Percentiles rank a stretch among this genome's conserved stretches.
phyloP scores from a whole-genome alignment of 2,113 vertebrate species.

The Protomyctophum bolini region DNA sequence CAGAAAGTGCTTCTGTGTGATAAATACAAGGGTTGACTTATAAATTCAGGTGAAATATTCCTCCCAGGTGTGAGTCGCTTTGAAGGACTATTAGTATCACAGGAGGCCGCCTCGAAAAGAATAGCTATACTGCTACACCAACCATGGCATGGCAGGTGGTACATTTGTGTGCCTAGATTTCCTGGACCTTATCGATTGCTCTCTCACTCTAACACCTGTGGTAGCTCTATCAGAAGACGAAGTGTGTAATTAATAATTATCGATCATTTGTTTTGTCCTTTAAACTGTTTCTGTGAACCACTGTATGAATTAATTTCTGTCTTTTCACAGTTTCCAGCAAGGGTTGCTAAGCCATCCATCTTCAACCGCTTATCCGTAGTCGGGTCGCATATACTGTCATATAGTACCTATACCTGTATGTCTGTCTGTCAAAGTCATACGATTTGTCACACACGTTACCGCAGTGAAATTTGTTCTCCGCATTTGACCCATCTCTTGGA shows the following conservation, averaged over 20 bases:
- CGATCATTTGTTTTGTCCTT: background rate
- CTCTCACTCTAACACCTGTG: slow-evolving; percentile 42
- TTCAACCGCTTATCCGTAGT: too few relatives aligned
- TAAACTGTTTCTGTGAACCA: background rate
- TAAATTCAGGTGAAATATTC: slow-evolving; percentile 47
- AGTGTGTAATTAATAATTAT: background rate
- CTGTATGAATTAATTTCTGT: background rate
- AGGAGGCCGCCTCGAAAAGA: slow-evolving; percentile 24
- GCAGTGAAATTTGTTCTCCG: too few relatives aligned
- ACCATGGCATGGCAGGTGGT: slow-evolving; percentile 41
- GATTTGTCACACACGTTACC: too few relatives aligned
- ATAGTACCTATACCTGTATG: too few relatives aligned
- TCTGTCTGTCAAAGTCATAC: too few relatives aligned
- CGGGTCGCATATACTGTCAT: too few relatives aligned
- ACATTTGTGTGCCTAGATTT: slow-evolving; percentile 43
- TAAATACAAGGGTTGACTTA: slow-evolving; percentile 15
- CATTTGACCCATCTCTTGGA: too few relatives aligned
- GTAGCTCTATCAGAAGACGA: slow-evolving; percentile 35
- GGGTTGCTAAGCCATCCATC: background rate
- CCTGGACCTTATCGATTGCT: slow-evolving; percentile 46
- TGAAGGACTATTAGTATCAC: slow-evolving; percentile 32
- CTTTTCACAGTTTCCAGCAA: background rate
- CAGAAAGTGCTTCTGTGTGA: slow-evolving; percentile 1
- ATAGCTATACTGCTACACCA: slow-evolving; percentile 33
- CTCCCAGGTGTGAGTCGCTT: slow-evolving; percentile 43